A percentile compares a stretch with the other conserved stretches of the same genome.
phyloP scores from a whole-genome alignment of 2,113 vertebrate species.

The Pluvialis apricaria region DNA sequence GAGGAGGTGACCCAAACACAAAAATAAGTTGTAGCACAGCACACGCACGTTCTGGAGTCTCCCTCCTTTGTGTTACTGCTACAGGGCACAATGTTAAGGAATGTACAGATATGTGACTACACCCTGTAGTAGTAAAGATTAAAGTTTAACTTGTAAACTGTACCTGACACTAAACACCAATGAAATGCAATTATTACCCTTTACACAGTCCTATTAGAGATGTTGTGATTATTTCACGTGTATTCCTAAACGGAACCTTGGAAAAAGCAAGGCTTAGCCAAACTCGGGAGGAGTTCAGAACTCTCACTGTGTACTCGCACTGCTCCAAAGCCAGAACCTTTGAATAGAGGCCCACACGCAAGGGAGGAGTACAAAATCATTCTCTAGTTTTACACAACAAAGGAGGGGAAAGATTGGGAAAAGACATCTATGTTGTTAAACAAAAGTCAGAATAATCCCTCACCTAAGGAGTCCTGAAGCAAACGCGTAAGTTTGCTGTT shows the following conservation, averaged over 20 bases:
- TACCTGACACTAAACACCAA: neutral
- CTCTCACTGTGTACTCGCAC: neutral
- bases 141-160: neutral
- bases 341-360: neutral
- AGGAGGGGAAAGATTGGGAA: neutral
- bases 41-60: neutral
- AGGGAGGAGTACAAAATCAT: neutral
- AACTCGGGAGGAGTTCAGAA: neutral
- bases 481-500: conserved; percentile 88
- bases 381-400: neutral
- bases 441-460: neutral
- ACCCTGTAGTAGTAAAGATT: neutral
- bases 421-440: neutral
- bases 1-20: neutral
- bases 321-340: neutral
- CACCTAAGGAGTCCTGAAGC: conserved; percentile 82
- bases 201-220: neutral
- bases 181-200: neutral
- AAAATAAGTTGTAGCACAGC: neutral
- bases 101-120: neutral
- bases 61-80: neutral
- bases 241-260: neutral
- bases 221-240: neutral
- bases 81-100: neutral
- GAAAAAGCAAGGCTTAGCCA: neutral